Evolutionary conservation across 2,888 invertebrate genomes (phyloP).

Genomic region (Stratiomys singularior): DNA sequence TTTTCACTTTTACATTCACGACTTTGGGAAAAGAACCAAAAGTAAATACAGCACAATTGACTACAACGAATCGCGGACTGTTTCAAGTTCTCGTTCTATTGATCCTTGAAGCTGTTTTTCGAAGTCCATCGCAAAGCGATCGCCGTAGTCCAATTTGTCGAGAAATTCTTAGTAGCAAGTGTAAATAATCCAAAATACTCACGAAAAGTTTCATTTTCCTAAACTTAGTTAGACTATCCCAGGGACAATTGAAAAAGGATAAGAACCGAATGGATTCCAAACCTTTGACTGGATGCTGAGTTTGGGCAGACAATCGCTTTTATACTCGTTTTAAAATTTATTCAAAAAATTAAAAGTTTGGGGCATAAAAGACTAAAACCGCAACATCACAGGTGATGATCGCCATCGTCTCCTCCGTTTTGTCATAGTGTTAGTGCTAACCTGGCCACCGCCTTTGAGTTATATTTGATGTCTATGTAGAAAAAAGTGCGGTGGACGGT

Average conservation of each 20-base stretch:
- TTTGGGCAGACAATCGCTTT: constrained; percentile 65
- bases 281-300: constrained; percentile 67
- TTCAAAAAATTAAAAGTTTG: constrained; percentile 44
- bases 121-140: background rate
- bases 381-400: constrained; percentile 39
- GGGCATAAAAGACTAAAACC: constrained; percentile 44
- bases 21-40: too few relatives aligned
- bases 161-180: constrained; percentile 1
- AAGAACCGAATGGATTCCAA: constrained; percentile 66
- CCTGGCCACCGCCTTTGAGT: constrained; percentile 35
- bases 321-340: constrained; percentile 59
- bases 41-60: background rate
- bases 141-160: constrained; percentile 5
- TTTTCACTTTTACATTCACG: too few relatives aligned
- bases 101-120: background rate
- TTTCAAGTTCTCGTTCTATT: background rate
- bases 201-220: constrained; percentile 68
- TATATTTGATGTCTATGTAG: constrained; percentile 9
- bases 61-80: background rate
- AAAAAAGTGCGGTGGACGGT: constrained; percentile 33
- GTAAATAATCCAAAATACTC: constrained; percentile 61
- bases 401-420: constrained; percentile 24
- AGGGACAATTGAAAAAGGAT: constrained; percentile 55
- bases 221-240: constrained; percentile 39
- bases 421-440: constrained; percentile 27